These are phyloP conservation scores for Hydrotaea diabolus DNA, from an alignment of 2,888 invertebrate genomes.

Conservation along the genomic window DNA sequence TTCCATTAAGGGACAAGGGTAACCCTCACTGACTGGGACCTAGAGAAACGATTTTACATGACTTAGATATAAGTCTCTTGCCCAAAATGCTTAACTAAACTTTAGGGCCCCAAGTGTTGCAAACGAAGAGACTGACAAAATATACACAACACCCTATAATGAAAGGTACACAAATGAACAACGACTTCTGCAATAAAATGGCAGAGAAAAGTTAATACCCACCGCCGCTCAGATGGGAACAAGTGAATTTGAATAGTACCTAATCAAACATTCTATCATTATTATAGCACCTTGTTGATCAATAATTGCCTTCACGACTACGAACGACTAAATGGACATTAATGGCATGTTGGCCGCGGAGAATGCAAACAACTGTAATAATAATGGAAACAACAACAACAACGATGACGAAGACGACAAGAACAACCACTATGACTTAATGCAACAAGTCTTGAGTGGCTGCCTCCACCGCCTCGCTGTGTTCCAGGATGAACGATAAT, in stretches of 20 bases:
- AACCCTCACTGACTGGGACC: too few species aligned
- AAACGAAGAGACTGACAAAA: too few species aligned
- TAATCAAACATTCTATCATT: slow-evolving; percentile 69
- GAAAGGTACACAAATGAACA: neutral
- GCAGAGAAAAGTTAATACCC: neutral
- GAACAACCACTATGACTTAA: neutral
- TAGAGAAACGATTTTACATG: too few species aligned
- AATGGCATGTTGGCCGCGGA: slow-evolving; percentile 72
- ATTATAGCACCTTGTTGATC: slow-evolving; percentile 80
- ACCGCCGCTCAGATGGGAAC: slow-evolving; percentile 18
- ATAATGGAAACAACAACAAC: slow-evolving; percentile 48
- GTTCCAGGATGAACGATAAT: slow-evolving; percentile 58
- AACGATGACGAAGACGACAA: neutral
- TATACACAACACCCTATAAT: too few species aligned
- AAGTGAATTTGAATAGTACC: slow-evolving; percentile 59
- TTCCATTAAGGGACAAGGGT: too few species aligned
- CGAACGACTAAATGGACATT: slow-evolving; percentile 75
- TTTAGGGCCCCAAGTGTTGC: too few species aligned
- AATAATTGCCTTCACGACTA: slow-evolving; percentile 78
- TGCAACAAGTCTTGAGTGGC: neutral
- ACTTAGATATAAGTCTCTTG: too few species aligned
- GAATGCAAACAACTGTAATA: slow-evolving; percentile 22
- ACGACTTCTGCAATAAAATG: too few species aligned
- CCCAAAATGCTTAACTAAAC: too few species aligned
- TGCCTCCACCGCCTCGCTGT: slow-evolving; percentile 38